Evolutionary conservation across 2,888 invertebrate species (phyloP), one percentile per base, ranked within the genome.

Genomic region (Napeogenes sylphis): DNA sequence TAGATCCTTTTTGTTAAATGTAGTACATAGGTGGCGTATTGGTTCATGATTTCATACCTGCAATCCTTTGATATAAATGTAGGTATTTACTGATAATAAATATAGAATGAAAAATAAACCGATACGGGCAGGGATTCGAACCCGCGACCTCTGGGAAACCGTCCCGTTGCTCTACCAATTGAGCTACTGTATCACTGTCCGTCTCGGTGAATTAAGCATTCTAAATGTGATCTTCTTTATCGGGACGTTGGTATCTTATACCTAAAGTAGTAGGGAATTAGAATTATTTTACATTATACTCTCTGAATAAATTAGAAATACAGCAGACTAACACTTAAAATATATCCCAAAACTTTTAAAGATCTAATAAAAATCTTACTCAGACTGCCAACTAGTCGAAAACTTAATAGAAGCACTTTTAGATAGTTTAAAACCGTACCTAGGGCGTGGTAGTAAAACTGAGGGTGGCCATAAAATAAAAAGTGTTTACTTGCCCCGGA

Each of bases 401-500:
- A 76, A 75, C 73, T 72, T 68, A 70, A 69, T 71, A 68, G 68
- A 65, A 71, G 69, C 69, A 71, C 70, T 76, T 73, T 72, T 57
- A 71, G 73, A 74, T 73, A 73, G 73, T 71, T 70, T 64, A 69
- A 65, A 73, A 69, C 68, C 70, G 67, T 69, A 72, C 65, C 71
- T 68, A 70, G 65, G 68, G 69, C 64, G 69, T 62, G 58, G 65
- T 58, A 57, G 62, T 84, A 87, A 85, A 86, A 81, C 78, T 75
- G 75, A 77, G 79, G 82, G 81, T 73, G 84, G 81, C 79, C 84
- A 82, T 87, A 87, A 88, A 87, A 86, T 84, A 88, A 89, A 88
- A 87, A 88, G 83, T 88, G 87, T 90, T 88, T 89, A 84, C 87
- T 86, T 80, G 80, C 80, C 78, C 80, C 77, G 74, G 75, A 87